These are phyloP conservation scores for Polydrusus pterygomalis DNA, from an alignment of 2,888 invertebrate genomes.

Conservation along the genomic window DNA sequence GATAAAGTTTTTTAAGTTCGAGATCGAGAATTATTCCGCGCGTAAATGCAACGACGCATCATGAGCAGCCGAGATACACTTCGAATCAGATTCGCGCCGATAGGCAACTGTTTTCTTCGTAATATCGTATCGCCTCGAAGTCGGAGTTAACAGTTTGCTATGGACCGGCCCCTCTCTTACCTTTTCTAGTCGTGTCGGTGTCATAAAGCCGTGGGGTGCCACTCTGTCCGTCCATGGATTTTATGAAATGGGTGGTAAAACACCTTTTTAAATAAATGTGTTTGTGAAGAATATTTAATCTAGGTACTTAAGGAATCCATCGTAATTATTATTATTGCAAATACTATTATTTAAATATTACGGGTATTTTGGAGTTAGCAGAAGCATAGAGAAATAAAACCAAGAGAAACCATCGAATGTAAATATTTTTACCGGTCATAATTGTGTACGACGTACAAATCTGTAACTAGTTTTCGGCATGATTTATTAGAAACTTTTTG, in stretches of 20 bases:
- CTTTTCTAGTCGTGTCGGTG: constrained; percentile 40
- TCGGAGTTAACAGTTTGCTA: constrained; percentile 46
- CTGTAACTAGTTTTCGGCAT: no score
- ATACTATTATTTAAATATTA: no score
- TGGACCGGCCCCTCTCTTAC: constrained; percentile 50
- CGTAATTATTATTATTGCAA: no score
- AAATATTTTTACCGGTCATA: no score
- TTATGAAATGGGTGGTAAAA: background rate
- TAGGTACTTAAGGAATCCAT: no score
- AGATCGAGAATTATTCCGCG: constrained; percentile 34
- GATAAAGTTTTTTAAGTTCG: constrained; percentile 23
- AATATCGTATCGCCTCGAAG: constrained; percentile 49
- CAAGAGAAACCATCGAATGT: no score
- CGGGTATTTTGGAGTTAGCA: no score
- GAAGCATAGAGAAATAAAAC: no score
- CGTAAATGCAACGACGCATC: constrained; percentile 37
- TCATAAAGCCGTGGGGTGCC: constrained; percentile 38
- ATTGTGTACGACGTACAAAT: no score
- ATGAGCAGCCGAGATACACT: constrained; percentile 22
- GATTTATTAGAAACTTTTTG: no score
- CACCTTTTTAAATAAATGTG: no score
- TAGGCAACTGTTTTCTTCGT: constrained; percentile 52
- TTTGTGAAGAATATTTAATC: background rate
- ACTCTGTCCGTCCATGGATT: background rate
- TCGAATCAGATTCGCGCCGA: constrained; percentile 40